These are phyloP conservation scores for Lophura nycthemera DNA, from an alignment of 2,113 vertebrate genomes.

Conservation along the genomic window DNA sequence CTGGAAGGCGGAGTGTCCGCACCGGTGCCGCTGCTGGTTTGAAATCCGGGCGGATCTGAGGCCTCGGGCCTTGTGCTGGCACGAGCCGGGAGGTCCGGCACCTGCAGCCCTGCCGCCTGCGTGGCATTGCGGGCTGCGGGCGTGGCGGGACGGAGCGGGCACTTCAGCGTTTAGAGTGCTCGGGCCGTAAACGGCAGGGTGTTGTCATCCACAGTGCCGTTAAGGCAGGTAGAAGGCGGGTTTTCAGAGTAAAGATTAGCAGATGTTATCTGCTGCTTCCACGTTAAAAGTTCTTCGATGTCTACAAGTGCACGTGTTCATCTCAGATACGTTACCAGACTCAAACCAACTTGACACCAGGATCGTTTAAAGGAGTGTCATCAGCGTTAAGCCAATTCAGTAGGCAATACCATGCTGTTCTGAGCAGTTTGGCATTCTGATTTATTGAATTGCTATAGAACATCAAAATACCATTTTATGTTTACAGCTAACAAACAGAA, in stretches of 20 bases:
- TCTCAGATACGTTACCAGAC: not conserved
- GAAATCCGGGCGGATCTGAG: too few species aligned
- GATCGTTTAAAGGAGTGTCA: not conserved
- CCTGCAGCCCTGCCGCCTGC: too few species aligned
- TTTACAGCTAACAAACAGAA: not conserved
- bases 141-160: not conserved
- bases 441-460: not conserved
- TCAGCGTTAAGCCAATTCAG: not conserved
- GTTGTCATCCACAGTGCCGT: not conserved
- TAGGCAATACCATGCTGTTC: not conserved
- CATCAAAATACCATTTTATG: not conserved
- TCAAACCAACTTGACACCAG: not conserved
- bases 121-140: not conserved
- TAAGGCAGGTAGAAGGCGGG: not conserved
- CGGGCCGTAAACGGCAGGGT: not conserved
- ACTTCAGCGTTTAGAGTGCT: too few species aligned
- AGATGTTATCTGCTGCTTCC: accelerated
- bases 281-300: accelerated
- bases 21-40: too few species aligned
- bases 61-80: not conserved
- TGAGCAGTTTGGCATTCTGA: not conserved
- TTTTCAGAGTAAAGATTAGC: not conserved
- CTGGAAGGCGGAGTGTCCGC: too few species aligned
- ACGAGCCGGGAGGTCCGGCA: too few species aligned
- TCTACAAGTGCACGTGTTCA: not conserved